Evolutionary conservation across 2,888 invertebrate genomes (phyloP).

Genomic region (Drosophila fungiperda): DNA sequence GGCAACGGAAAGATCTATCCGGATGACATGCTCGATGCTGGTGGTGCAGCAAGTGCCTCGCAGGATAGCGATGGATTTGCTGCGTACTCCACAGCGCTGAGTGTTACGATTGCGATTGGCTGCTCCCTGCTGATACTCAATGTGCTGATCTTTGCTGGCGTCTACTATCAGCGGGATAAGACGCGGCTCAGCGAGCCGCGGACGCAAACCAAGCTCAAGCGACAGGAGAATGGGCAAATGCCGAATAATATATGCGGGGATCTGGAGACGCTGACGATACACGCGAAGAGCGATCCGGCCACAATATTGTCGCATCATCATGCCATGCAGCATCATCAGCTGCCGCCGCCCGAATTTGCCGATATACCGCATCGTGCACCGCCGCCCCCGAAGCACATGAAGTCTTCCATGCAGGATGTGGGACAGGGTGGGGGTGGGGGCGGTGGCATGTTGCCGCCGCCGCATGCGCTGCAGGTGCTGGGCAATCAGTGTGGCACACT

Average conservation of each 20-base stretch:
- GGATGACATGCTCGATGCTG: conserved; percentile 81
- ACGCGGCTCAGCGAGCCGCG: conserved; percentile 89
- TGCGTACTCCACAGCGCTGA: conserved; percentile 95
- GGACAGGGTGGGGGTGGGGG: conserved; percentile 85
- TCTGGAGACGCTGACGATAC: conserved; percentile 87
- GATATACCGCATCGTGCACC: conserved; percentile 92
- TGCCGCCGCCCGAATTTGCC: conserved; percentile 94
- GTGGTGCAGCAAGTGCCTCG: conserved; percentile 86
- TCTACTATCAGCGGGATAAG: conserved; percentile 96
- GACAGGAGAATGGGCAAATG: conserved; percentile 94
- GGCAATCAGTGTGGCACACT: conserved; percentile 89
- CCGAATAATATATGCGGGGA: conserved; percentile 96
- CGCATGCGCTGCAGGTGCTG: conserved; percentile 92
- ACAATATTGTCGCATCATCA: conserved; percentile 91
- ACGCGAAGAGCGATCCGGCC: conserved; percentile 89
- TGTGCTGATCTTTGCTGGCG: conserved; percentile 96
- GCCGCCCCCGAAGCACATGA: conserved; percentile 89
- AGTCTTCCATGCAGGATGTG: conserved; percentile 85
- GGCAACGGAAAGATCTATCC: conserved; percentile 80
- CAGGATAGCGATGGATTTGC: conserved; percentile 95
- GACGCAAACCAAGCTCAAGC: conserved; percentile 88
- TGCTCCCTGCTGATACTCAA: conserved; percentile 96
- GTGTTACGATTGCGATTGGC: conserved; percentile 97
- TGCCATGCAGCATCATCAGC: conserved; percentile 91
- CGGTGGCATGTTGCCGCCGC: conserved; percentile 88